These are phyloP conservation scores for Ditylenchus weischeri DNA, from an alignment of 2,888 invertebrate genomes.

Conservation along the genomic window DNA sequence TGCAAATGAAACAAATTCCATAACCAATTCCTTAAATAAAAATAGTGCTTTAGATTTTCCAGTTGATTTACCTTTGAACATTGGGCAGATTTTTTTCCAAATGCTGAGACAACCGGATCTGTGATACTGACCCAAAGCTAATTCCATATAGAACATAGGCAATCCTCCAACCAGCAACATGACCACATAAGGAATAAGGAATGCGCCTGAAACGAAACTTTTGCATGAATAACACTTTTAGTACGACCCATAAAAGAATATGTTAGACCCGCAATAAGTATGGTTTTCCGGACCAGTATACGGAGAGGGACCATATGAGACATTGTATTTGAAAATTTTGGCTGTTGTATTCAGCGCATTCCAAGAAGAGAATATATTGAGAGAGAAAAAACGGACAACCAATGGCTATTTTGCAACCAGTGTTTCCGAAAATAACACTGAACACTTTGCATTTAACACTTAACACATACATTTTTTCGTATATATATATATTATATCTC, in stretches of 20 bases:
- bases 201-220: slow-evolving; percentile 65
- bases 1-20: slow-evolving; percentile 89
- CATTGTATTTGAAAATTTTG: no score
- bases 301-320: no score
- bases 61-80: slow-evolving; percentile 71
- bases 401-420: no score
- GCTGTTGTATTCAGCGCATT: no score
- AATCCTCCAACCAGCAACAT: slow-evolving; percentile 88
- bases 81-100: slow-evolving; percentile 88
- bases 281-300: no score
- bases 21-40: slow-evolving; percentile 75
- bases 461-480: no score
- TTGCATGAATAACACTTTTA: background rate
- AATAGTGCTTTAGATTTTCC: background rate
- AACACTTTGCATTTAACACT: no score
- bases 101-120: slow-evolving; percentile 85
- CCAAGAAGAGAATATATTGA: no score
- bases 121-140: slow-evolving; percentile 88
- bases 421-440: no score
- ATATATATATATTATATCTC: no score
- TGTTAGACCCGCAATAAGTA: no score
- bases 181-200: slow-evolving; percentile 80
- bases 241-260: slow-evolving; percentile 1
- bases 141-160: slow-evolving; percentile 89
- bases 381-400: no score